Conservation (phyloP, 2,113 vertebrate genomes). For the Orycteropus afer region DNA sequence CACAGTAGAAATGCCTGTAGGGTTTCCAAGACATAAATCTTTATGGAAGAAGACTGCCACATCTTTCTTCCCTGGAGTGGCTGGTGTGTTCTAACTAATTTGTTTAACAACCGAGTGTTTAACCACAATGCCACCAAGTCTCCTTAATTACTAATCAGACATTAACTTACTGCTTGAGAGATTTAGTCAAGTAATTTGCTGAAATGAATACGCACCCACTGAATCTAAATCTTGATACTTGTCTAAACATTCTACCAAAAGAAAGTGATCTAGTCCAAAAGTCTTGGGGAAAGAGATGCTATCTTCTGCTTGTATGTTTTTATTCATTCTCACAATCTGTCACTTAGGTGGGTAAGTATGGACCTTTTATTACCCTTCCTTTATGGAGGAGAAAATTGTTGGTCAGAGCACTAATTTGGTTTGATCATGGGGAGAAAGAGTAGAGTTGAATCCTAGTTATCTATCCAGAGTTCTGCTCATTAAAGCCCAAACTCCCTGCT, state of each 20-base stretch:
- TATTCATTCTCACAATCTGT: not conserved
- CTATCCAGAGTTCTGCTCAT: not conserved
- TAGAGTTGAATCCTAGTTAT: not conserved
- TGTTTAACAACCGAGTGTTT: too few species aligned
- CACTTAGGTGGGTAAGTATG: not conserved
- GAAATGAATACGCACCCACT: not conserved
- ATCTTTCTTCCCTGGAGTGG: too few species aligned
- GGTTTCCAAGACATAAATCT: too few species aligned
- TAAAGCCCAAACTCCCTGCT: conserved; percentile 39
- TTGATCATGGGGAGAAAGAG: not conserved
- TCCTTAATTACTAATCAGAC: too few species aligned
- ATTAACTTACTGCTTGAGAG: not conserved
- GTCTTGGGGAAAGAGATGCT: not conserved
- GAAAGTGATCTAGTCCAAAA: not conserved
- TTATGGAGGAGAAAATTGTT: not conserved
- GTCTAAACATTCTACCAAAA: not conserved
- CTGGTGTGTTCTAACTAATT: too few species aligned
- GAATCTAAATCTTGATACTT: not conserved
- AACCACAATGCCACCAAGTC: too few species aligned
- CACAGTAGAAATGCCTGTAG: too few species aligned
- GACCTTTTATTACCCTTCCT: not conserved
- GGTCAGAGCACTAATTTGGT: not conserved
- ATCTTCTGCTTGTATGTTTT: not conserved
- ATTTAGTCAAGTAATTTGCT: not conserved
- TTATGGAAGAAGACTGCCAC: too few species aligned